A percentile compares a stretch with the other conserved stretches of the same genome.
Conservation (phyloP, 35 echinoderm and acorn worm species). For the Chiridota heheva region DNA sequence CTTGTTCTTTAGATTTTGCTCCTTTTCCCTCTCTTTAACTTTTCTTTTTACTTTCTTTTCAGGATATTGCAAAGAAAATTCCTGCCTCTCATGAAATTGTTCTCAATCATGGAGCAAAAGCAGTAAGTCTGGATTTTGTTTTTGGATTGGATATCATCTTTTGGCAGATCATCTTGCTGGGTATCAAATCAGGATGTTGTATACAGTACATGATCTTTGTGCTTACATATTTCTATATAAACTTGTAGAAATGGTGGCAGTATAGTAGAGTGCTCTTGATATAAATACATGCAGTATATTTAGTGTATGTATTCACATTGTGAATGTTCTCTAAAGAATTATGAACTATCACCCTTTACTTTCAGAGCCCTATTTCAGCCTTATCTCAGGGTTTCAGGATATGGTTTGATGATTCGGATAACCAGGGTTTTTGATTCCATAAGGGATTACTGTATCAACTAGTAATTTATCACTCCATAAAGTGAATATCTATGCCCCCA, state of each 20-base stretch:
- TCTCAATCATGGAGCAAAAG: slow-evolving; percentile 89
- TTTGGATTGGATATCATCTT: background rate
- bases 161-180: background rate
- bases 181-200: background rate
- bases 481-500: too few species aligned
- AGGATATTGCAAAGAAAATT: slow-evolving; percentile 70
- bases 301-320: background rate
- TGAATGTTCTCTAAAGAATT: too few species aligned
- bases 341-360: too few species aligned
- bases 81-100: slow-evolving; percentile 94
- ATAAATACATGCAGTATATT: background rate
- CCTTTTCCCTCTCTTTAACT: background rate
- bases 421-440: too few species aligned
- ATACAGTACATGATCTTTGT: background rate
- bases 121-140: slow-evolving; percentile 55
- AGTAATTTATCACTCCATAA: too few species aligned
- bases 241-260: background rate
- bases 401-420: too few species aligned
- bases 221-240: background rate
- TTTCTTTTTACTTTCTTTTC: slow-evolving; percentile 4
- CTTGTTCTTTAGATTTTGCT: too few species aligned
- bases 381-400: too few species aligned
- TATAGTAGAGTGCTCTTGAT: background rate
- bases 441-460: too few species aligned
- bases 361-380: too few species aligned